Evolutionary conservation across 2,113 vertebrate genomes (phyloP).

Genomic region (Cebus imitator): DNA sequence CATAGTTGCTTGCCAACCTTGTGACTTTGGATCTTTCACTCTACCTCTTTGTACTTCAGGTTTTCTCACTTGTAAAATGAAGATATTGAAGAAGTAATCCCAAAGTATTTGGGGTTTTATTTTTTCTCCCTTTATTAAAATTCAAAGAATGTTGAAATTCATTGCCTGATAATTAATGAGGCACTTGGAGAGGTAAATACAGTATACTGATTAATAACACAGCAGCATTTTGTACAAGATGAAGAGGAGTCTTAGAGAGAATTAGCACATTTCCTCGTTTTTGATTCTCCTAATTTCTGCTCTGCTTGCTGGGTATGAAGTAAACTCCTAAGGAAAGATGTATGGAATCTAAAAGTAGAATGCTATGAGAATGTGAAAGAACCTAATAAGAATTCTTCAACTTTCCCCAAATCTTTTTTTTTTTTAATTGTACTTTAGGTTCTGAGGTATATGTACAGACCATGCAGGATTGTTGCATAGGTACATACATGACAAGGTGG

Average conservation of each 20-base stretch:
- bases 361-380: neutral
- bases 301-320: conserved; percentile 28
- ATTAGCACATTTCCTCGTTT: neutral
- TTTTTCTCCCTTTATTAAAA: neutral
- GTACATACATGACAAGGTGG: too few species aligned
- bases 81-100: neutral
- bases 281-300: neutral
- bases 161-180: neutral
- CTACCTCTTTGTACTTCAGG: neutral
- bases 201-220: neutral
- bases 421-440: neutral
- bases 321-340: neutral
- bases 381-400: neutral
- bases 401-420: neutral
- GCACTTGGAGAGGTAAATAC: conserved; percentile 18
- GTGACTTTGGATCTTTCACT: neutral
- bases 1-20: neutral
- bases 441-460: too few species aligned
- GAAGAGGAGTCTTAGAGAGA: neutral
- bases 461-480: too few species aligned
- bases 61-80: neutral
- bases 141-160: neutral
- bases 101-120: neutral
- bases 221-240: neutral
- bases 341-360: neutral